Conservation (phyloP, 1,140 invertebrate species). For the Sipha flava region DNA sequence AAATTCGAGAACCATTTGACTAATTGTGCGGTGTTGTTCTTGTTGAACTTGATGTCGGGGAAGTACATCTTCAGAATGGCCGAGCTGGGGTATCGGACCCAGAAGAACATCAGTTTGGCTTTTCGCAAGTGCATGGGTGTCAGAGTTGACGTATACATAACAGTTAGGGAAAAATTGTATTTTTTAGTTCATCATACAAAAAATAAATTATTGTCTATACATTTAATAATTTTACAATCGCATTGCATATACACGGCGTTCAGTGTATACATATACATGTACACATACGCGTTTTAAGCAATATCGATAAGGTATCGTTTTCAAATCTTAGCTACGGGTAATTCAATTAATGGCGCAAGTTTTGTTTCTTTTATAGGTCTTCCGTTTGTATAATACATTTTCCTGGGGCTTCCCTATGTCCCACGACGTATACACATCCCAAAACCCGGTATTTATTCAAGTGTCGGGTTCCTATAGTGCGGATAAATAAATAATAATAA, state of each 20-base stretch:
- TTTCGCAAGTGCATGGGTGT: conserved; percentile 99
- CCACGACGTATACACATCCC: background rate
- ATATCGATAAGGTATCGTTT: background rate
- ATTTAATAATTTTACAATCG: no score
- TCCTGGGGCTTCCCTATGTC: background rate
- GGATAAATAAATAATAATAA: background rate
- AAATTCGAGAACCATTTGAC: conserved; percentile 99
- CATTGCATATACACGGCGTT: background rate
- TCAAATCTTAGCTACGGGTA: conserved; percentile 2
- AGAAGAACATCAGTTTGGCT: conserved; percentile 99
- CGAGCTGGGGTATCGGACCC: conserved; percentile 96
- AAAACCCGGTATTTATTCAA: background rate
- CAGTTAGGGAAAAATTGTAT: conserved; percentile 38
- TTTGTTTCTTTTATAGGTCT: conserved; percentile 16
- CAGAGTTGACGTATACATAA: conserved; percentile 70
- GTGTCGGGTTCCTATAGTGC: background rate
- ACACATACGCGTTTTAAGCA: background rate
- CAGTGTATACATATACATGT: background rate
- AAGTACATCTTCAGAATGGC: conserved; percentile 99
- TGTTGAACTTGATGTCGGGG: conserved; percentile 99
- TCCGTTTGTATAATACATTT: conserved; percentile 1
- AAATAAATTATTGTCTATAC: no score
- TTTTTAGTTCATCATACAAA: background rate
- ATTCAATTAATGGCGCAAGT: conserved; percentile 9
- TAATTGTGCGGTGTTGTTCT: conserved; percentile 99